Conservation (phyloP, 1,140 invertebrate genomes). For the Pseudachorutes palmiensis region DNA sequence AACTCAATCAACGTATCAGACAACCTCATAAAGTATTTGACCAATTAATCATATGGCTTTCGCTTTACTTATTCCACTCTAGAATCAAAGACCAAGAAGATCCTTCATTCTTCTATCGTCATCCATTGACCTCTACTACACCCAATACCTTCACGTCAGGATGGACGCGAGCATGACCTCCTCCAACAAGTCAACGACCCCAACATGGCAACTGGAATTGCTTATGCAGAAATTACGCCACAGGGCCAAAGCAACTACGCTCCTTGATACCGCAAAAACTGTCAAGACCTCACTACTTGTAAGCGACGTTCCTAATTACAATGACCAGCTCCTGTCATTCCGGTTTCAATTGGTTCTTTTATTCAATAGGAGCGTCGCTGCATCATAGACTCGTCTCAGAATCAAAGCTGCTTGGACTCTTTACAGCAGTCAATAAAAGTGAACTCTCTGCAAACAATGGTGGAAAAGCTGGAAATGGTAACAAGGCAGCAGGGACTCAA, state of each 20-base stretch:
- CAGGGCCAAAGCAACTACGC: conserved; percentile 61
- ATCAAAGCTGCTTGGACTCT: conserved; percentile 82
- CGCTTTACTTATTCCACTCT: too few species aligned
- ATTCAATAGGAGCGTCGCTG: conserved; percentile 66
- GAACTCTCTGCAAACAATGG: conserved; percentile 77
- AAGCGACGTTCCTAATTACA: conserved; percentile 35
- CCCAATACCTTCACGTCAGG: too few species aligned
- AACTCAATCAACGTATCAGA: too few species aligned
- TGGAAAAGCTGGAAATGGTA: conserved; percentile 83
- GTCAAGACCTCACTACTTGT: conserved; percentile 74
- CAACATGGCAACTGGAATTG: conserved; percentile 55
- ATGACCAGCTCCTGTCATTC: neutral
- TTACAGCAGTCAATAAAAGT: conserved; percentile 91
- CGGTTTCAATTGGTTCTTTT: conserved; percentile 7
- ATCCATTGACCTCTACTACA: too few species aligned
- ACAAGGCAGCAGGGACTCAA: conserved; percentile 53
- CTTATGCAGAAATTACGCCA: conserved; percentile 80
- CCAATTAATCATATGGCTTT: too few species aligned
- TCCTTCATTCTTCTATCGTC: too few species aligned
- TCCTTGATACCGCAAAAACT: conserved; percentile 74
- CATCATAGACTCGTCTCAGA: conserved; percentile 70
- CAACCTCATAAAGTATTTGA: too few species aligned
- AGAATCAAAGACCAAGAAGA: too few species aligned
- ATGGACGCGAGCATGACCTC: too few species aligned
- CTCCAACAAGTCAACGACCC: too few species aligned